Evolutionary conservation across 2,797 vertebrate genomes (phyloP).

Genomic region (Austrolebias charrua): DNA sequence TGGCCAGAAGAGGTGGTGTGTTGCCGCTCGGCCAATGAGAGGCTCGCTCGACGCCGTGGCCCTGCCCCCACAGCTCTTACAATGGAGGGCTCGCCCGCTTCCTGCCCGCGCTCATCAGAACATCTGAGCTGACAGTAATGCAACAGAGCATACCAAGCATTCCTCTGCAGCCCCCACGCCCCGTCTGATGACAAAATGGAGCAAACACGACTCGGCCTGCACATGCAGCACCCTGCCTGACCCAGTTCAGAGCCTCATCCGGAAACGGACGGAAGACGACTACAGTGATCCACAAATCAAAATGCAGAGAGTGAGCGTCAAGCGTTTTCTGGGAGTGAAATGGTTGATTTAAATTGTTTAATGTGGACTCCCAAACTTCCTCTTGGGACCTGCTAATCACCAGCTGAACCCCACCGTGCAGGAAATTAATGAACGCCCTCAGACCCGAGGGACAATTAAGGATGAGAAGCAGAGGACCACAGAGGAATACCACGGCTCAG

Average conservation of each 20-base stretch:
- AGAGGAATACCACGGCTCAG: slow-evolving; percentile 4
- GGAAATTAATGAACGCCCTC: slow-evolving; percentile 22
- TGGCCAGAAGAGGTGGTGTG: slow-evolving; percentile 78
- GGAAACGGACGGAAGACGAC: neutral
- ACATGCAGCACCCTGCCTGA: slow-evolving; percentile 7
- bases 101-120: slow-evolving; percentile 7
- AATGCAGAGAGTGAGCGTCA: neutral
- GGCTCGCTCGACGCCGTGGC: neutral
- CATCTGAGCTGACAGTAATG: neutral
- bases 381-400: too few relatives aligned
- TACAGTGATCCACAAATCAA: neutral
- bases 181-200: slow-evolving; percentile 8
- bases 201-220: neutral
- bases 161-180: slow-evolving; percentile 7
- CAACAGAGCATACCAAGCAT: slow-evolving; percentile 39
- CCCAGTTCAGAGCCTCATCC: slow-evolving; percentile 28
- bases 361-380: too few relatives aligned
- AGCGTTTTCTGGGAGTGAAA: neutral
- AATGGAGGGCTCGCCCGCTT: slow-evolving; percentile 6
- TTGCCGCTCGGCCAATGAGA: slow-evolving; percentile 75
- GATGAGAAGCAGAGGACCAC: slow-evolving; percentile 10
- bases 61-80: slow-evolving; percentile 46
- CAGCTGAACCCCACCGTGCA: slow-evolving; percentile 7
- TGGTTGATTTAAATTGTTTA: too few relatives aligned
- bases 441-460: slow-evolving; percentile 8